phyloP scores from a whole-genome alignment of 2,797 vertebrate genomes.

The Aotus griseimembra region DNA sequence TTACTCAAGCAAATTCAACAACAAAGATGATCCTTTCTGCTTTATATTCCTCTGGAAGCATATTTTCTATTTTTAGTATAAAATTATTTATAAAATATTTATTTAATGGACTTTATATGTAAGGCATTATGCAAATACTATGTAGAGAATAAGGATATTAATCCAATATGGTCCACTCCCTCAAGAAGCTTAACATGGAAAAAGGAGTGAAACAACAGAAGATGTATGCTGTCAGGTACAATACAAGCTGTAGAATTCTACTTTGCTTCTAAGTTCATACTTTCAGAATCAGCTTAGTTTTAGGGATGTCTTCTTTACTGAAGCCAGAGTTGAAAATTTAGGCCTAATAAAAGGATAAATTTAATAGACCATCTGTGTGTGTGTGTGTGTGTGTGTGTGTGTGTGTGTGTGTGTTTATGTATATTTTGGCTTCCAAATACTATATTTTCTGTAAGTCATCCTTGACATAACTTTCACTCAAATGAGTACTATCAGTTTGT shows the following conservation, averaged over 20 bases:
- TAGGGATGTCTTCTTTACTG: not conserved
- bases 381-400: not conserved
- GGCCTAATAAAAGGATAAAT: not conserved
- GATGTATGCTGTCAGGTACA: not conserved
- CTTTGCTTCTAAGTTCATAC: not conserved
- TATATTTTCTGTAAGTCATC: not conserved
- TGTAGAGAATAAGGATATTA: not conserved
- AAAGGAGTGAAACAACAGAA: not conserved
- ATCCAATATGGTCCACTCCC: not conserved
- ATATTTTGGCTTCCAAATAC: not conserved
- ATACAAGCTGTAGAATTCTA: not conserved
- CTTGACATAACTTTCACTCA: not conserved
- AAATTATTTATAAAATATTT: not conserved
- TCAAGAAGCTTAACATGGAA: not conserved
- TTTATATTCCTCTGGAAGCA: not conserved
- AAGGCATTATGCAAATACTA: not conserved
- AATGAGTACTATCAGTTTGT: not conserved
- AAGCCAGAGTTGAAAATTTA: not conserved
- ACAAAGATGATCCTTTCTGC: not conserved
- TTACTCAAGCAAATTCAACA: constrained; percentile 17
- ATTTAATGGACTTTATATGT: not conserved
- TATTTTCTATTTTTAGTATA: not conserved
- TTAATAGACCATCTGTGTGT: not conserved
- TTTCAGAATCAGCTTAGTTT: not conserved
- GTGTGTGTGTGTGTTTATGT: not conserved